Evolutionary conservation across 2,888 invertebrate species (phyloP).

Genomic region (Lithosia quadra): DNA sequence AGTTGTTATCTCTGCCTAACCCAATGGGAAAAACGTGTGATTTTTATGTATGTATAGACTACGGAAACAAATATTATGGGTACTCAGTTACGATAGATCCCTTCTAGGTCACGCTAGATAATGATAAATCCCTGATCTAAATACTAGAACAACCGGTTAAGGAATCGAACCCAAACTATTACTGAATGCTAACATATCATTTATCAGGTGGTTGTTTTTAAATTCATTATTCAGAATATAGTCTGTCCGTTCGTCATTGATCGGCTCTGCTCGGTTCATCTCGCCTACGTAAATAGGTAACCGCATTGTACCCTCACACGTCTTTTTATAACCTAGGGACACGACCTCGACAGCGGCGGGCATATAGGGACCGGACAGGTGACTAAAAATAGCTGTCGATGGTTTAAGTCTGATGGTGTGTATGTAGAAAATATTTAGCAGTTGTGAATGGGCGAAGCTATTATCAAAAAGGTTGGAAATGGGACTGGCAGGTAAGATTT

Average conservation of each 20-base stretch:
- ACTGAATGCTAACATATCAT: background rate
- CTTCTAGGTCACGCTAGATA: too few relatives aligned
- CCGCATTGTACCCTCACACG: constrained; percentile 10
- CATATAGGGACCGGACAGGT: constrained; percentile 3
- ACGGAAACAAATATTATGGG: too few relatives aligned
- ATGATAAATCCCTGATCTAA: background rate
- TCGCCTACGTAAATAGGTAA: constrained; percentile 14
- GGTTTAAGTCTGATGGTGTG: background rate
- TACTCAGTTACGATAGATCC: too few relatives aligned
- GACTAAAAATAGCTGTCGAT: background rate
- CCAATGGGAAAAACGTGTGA: too few relatives aligned
- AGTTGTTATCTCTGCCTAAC: too few relatives aligned
- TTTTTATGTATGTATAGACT: too few relatives aligned
- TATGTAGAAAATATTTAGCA: background rate
- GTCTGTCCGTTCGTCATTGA: constrained; percentile 1
- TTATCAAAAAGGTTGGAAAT: background rate
- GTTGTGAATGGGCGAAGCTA: background rate
- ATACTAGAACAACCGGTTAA: background rate
- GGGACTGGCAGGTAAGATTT: too few relatives aligned
- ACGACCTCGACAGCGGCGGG: background rate
- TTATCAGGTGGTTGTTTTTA: background rate
- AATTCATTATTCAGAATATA: constrained; percentile 13
- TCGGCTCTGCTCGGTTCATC: constrained; percentile 10
- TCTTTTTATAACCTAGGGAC: constrained; percentile 18
- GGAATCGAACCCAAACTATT: background rate